phyloP scores from a whole-genome alignment of 2,888 invertebrate species.

The Ormyrus rosae region DNA sequence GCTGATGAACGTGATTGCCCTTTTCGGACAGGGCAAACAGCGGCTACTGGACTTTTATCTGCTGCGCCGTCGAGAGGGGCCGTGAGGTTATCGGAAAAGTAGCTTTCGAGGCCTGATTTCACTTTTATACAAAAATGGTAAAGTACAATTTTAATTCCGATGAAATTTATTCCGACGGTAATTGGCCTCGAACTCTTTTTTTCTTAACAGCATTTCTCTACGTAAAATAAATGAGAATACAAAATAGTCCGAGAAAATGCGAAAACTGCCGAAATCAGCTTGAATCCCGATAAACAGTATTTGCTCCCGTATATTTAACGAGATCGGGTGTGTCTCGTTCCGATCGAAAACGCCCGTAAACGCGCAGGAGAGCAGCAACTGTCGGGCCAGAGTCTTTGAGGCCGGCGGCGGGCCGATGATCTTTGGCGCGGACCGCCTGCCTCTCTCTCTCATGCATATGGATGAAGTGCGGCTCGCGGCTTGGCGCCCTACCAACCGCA shows the following conservation, averaged over 20 bases:
- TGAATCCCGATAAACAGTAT: not conserved
- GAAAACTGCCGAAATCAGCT: no score
- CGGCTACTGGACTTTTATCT: conserved; percentile 73
- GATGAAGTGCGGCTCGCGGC: conserved; percentile 1
- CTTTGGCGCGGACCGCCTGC: conserved; percentile 53
- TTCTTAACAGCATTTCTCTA: no score
- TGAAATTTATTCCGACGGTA: no score
- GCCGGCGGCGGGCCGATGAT: not conserved
- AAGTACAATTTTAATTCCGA: no score
- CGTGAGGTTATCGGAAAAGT: not conserved
- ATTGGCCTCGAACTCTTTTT: no score
- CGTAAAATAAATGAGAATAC: no score
- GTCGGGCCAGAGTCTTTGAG: not conserved
- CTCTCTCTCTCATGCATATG: conserved; percentile 53
- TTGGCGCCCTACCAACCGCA: not conserved
- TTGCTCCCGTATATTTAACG: conserved; percentile 17
- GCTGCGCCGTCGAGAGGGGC: conserved; percentile 41
- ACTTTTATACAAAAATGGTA: no score
- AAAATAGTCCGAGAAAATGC: no score
- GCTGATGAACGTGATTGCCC: conserved; percentile 75
- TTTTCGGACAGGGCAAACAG: conserved; percentile 71
- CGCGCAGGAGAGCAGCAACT: not conserved
- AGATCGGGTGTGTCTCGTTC: conserved; percentile 22
- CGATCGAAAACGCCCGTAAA: conserved; percentile 32
- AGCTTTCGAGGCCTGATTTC: no score